Evolutionary conservation across 1,140 invertebrate species (phyloP), one percentile per base, ranked within the genome.

Genomic region (Conus ventricosus): DNA sequence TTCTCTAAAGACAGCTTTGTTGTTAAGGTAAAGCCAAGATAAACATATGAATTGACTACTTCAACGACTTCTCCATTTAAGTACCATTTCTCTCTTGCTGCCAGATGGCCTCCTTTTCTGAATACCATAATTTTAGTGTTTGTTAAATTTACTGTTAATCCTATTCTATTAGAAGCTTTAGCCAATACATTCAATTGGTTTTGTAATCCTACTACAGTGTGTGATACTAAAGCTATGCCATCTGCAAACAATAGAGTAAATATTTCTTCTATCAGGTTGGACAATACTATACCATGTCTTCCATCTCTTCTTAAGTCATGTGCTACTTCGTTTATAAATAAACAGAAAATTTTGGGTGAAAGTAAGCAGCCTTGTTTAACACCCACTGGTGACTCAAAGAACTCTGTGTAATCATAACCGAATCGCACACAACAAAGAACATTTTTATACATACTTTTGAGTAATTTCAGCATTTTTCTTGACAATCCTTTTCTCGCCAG

Each of bases 371-470:
- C 71, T 25, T 75, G 71, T 25, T 75, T 75, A 13, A 75, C 71
- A 20, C 71, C 71, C 20, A 25, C 71, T n/a, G 71, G 71, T 75
- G 71, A 75, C n/a, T 23, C 71, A 25, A 75, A 75, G 71, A 20
- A 75, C n/a, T 75, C 71, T 75, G 71, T 75, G n/a, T 75, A 75
- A 23, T 75, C 71, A 75, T 75, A 25, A n/a, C 71, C 71, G n/a
- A 25, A 3, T n/a, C 71, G 4, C n/a, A 75, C 15, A 75, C 71
- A 75, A 25, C 71, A 75, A 75, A n/a, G 23, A 8, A n/a, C 13
- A 13, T 20, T 75, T 75, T 75, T 75, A 75, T 75, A 75, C 71
- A 75, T 75, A 6, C 71, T 75, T 75, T 75, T 75, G 8, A 75
- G 71, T 75, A 75, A 25, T 13, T 75, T n/a, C 23, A 20, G 23